Evolutionary conservation across 2,113 vertebrate genomes (phyloP).

Genomic region (Delphinapterus leucas): DNA sequence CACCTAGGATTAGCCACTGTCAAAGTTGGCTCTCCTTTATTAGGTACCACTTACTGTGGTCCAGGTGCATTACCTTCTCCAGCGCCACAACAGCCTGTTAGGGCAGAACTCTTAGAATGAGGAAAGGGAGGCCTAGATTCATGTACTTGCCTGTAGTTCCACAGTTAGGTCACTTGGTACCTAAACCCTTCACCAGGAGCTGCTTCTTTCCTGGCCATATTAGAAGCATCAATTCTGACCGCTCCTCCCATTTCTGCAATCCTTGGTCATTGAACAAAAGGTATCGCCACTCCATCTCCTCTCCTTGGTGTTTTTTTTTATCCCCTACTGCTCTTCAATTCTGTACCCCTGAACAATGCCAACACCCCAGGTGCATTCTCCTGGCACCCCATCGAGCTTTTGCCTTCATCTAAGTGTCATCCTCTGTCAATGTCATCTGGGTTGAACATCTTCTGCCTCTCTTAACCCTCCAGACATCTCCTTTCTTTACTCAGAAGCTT

Average conservation of each 20-base stretch:
- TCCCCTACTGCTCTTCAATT: not conserved
- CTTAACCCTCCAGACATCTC: not conserved
- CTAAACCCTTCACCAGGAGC: not conserved
- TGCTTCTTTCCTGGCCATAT: not conserved
- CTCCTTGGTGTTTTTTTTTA: not conserved
- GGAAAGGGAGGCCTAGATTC: not conserved
- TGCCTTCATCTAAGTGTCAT: not conserved
- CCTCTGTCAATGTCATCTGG: not conserved
- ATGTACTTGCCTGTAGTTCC: not conserved
- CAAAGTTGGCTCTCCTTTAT: not conserved
- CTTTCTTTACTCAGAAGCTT: not conserved
- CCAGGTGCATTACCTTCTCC: not conserved
- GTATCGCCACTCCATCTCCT: not conserved
- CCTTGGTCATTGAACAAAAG: not conserved
- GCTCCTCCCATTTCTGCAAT: not conserved
- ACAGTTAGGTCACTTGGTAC: not conserved
- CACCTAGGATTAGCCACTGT: not conserved
- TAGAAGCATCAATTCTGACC: not conserved
- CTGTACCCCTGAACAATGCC: not conserved
- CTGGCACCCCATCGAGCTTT: accelerated
- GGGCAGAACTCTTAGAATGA: not conserved
- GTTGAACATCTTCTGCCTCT: not conserved
- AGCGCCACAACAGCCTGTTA: not conserved
- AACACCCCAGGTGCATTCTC: not conserved
- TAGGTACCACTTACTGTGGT: no score